A percentile compares a stretch with the other conserved stretches of the same genome.
Conservation (phyloP, 2,113 vertebrate species). For the Platysternon megacephalum region DNA sequence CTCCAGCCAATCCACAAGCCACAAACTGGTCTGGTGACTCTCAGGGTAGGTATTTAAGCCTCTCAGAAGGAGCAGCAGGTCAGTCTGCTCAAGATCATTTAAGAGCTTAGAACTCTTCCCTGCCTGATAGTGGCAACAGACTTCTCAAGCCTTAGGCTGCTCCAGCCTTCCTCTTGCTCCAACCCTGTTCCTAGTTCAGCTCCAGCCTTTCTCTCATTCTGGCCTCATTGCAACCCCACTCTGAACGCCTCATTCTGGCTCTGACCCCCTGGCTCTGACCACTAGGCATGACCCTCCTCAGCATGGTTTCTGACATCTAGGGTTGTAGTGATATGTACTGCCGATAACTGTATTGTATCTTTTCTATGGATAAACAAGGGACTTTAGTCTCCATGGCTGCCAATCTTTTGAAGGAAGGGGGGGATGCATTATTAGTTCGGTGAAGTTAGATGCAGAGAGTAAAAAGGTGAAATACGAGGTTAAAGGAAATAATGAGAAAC, state of each 20-base stretch:
- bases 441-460: slow-evolving; percentile 9
- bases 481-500: neutral
- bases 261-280: no score
- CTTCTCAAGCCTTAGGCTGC: neutral
- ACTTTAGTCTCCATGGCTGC: slow-evolving; percentile 1
- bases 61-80: neutral
- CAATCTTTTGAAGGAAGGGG: slow-evolving; percentile 1
- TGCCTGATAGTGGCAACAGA: neutral
- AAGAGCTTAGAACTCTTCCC: neutral
- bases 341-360: neutral
- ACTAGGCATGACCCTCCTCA: neutral
- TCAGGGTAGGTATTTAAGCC: neutral
- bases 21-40: neutral
- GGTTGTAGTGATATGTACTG: slow-evolving; percentile 22
- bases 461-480: neutral
- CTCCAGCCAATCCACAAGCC: neutral
- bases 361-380: neutral
- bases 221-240: neutral
- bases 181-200: neutral
- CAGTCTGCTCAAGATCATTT: neutral
- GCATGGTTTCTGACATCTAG: neutral
- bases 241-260: neutral
- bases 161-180: neutral
- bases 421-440: neutral
- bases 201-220: neutral